Conservation (phyloP, 2,797 vertebrate genomes). For the Channa striata region DNA sequence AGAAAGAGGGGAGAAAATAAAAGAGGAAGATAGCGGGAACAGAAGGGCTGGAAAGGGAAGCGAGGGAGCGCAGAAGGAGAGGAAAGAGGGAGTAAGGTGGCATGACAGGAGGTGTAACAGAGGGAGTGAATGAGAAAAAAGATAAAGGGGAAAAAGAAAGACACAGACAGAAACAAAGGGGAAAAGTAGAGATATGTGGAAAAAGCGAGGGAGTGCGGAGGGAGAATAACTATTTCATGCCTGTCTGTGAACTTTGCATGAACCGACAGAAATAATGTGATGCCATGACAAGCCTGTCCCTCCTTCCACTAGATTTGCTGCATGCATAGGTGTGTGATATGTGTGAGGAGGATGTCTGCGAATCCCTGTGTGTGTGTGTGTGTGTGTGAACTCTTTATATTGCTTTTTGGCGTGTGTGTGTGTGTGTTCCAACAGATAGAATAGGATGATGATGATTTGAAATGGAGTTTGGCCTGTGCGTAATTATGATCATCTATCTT, state of each 20-base stretch:
- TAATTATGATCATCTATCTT: constrained; percentile 99
- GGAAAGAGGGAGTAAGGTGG: constrained; percentile 66
- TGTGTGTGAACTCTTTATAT: constrained; percentile 78
- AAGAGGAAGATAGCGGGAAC: neutral
- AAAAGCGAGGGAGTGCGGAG: constrained; percentile 62
- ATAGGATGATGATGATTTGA: constrained; percentile 90
- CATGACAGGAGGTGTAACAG: constrained; percentile 47
- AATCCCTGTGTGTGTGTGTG: constrained; percentile 37
- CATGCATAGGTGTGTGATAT: constrained; percentile 69
- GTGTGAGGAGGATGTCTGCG: constrained; percentile 73
- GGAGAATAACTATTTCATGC: constrained; percentile 89
- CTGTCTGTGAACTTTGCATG: constrained; percentile 99
- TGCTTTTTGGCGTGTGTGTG: constrained; percentile 54
- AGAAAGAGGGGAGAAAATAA: neutral
- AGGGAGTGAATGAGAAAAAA: constrained; percentile 9
- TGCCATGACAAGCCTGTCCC: constrained; percentile 97
- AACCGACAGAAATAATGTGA: constrained; percentile 98
- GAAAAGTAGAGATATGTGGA: constrained; percentile 30
- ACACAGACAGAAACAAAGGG: constrained; percentile 35
- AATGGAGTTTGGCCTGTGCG: constrained; percentile 99
- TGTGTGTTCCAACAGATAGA: constrained; percentile 70
- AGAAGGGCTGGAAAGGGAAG: neutral
- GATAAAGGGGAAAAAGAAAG: constrained; percentile 59
- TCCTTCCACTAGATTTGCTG: constrained; percentile 99
- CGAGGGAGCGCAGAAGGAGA: constrained; percentile 35